Base-by-base conservation (phyloP, 2,113 vertebrate species). In the Propithecus coquereli region DNA sequence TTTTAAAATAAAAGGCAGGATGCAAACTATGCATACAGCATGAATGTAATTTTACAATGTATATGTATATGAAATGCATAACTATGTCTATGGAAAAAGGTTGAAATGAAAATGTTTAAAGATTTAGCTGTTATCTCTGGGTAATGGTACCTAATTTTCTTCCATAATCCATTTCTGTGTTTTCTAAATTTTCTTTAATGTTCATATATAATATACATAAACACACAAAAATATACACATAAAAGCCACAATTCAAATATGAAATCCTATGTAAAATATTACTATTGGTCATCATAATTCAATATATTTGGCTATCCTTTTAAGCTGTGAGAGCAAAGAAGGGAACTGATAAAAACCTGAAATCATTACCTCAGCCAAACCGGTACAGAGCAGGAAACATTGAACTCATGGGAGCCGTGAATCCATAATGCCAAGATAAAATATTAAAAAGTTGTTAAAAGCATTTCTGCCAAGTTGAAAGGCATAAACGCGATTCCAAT, bases 381-480 rank as follows among this genome's bases (percentile, higher is more conserved):
- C 17, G 82, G 96, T 59, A 91, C 68, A 74, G 80, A 80, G 34
- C 16, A 95, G 66, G 66, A 65, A 84, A 94, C 57, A 90, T 63
- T 94, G 91, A 50, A 88, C 47, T 96, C 96, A 97, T 95, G 45
- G 40, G 34, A 97, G 50, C 57, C 95, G 97, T 76, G 34, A 37
- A 95, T 63, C 76, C 14, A 70, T 52, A 89, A 79, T 52, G 34
- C 40, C 94, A 74, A 0, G 14, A 92, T 91, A 97, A 97, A 98
- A 96, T 95, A 97, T 95, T 97, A 91, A 97, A 97, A 97, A 91
- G 1, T 47, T 97, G 96, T 94, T 98, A 77, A 98, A 98, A 98
- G 74, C 87, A 95, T 96, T 97, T 97, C 87, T 92, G 92, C 87
- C 59, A 68, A 98, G 81, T 90, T 96, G 94, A 97, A 97, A 98